phyloP scores from a whole-genome alignment of 64 coral and sea anemone genomes.

The Montipora foliosa region DNA sequence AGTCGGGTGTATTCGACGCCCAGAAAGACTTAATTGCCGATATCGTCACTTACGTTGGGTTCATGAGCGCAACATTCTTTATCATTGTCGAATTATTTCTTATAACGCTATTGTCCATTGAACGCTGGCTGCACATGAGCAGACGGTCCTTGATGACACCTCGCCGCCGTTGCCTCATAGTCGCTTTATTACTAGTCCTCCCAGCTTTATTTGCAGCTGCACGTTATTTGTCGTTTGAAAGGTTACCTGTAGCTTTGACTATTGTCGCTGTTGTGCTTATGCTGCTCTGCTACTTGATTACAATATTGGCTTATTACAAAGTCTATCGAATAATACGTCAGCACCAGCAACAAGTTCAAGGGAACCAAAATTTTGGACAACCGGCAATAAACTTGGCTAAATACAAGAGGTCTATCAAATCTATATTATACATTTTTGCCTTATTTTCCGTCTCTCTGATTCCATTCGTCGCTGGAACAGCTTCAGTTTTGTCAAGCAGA shows the following conservation, averaged over 20 bases:
- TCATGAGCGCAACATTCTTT: neutral
- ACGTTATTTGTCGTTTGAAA: too few relatives aligned
- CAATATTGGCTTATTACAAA: too few relatives aligned
- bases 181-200: too few relatives aligned
- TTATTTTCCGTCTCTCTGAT: too few relatives aligned
- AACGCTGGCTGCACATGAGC: slow-evolving; percentile 20
- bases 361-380: neutral
- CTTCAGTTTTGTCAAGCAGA: too few relatives aligned
- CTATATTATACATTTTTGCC: neutral
- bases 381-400: neutral
- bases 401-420: neutral
- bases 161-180: neutral
- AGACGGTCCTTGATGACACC: neutral
- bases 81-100: neutral
- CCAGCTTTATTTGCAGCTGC: too few relatives aligned
- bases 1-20: neutral
- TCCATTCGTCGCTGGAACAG: too few relatives aligned
- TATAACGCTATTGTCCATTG: slow-evolving; percentile 4
- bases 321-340: too few relatives aligned
- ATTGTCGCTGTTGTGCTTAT: too few relatives aligned
- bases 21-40: neutral
- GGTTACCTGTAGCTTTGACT: too few relatives aligned
- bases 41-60: neutral
- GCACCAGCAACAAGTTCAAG: too few relatives aligned
- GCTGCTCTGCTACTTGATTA: too few relatives aligned